phyloP scores from a whole-genome alignment of 2,888 invertebrate genomes.

The Ganaspis brasiliensis region DNA sequence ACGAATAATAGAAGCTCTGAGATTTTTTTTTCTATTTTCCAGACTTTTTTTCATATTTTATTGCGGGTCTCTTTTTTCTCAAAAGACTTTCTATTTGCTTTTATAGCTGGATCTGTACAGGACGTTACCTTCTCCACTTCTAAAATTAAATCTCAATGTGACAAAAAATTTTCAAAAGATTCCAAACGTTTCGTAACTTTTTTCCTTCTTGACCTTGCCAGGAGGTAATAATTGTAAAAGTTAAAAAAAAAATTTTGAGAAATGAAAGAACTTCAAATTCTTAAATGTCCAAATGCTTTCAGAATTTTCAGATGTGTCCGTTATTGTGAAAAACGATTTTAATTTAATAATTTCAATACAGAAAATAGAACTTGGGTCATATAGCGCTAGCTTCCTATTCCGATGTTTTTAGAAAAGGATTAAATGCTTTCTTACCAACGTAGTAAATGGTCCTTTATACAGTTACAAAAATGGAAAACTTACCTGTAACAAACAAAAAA shows the following conservation, averaged over 20 bases:
- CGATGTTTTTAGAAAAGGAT: conserved; percentile 5
- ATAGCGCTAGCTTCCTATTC: too few species aligned
- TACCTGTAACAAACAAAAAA: conserved; percentile 33
- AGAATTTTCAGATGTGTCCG: too few species aligned
- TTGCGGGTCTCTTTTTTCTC: too few species aligned
- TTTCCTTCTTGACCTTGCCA: not conserved
- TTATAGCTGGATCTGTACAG: too few species aligned
- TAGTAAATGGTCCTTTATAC: not conserved
- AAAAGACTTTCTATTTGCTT: too few species aligned
- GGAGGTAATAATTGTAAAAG: conserved; percentile 31
- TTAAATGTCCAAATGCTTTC: not conserved
- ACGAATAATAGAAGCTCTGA: too few species aligned
- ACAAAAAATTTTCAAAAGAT: not conserved
- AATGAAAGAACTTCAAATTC: not conserved
- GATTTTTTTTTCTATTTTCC: too few species aligned
- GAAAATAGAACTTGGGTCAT: too few species aligned
- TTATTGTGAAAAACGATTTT: too few species aligned
- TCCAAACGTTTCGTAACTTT: not conserved
- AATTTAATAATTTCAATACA: too few species aligned
- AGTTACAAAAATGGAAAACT: not conserved
- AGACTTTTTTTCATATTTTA: too few species aligned
- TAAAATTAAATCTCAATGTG: not conserved
- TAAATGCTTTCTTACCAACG: conserved; percentile 1
- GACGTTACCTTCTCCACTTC: not conserved
- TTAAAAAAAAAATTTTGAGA: not conserved